phyloP scores from a whole-genome alignment of 1,140 invertebrate genomes.

The Zeugodacus cucurbitae region DNA sequence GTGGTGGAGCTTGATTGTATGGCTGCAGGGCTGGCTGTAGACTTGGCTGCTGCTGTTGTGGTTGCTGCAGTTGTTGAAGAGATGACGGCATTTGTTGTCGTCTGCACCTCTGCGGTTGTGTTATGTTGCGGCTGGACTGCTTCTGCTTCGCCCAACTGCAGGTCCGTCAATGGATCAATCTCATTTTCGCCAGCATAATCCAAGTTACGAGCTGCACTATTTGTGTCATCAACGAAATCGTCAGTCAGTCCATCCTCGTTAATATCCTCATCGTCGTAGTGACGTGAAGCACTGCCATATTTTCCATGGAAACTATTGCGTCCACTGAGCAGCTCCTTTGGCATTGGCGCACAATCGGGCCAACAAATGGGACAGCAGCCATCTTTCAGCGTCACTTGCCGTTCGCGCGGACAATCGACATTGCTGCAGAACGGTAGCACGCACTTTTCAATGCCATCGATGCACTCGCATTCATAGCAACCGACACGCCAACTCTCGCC shows the following conservation, averaged over 20 bases:
- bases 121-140: background rate
- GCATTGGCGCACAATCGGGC: conserved; percentile 56
- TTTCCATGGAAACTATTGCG: background rate
- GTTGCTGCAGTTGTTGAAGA: background rate
- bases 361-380: conserved; percentile 61
- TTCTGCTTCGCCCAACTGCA: conserved; percentile 21
- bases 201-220: conserved; percentile 35
- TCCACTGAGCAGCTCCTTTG: conserved; percentile 45
- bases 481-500: conserved; percentile 57
- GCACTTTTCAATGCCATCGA: conserved; percentile 56
- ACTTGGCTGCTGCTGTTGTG: background rate
- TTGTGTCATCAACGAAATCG: background rate
- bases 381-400: conserved; percentile 55
- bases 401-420: conserved; percentile 54
- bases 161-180: background rate
- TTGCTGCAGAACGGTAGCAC: conserved; percentile 53
- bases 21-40: background rate
- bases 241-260: conserved; percentile 45
- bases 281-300: background rate
- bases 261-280: conserved; percentile 43
- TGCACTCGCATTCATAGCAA: conserved; percentile 58
- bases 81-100: conserved; percentile 14
- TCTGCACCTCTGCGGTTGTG: background rate
- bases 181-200: conserved; percentile 43
- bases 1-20: background rate